phyloP scores from a whole-genome alignment of 1,140 invertebrate species.

The Phthorimaea operculella region DNA sequence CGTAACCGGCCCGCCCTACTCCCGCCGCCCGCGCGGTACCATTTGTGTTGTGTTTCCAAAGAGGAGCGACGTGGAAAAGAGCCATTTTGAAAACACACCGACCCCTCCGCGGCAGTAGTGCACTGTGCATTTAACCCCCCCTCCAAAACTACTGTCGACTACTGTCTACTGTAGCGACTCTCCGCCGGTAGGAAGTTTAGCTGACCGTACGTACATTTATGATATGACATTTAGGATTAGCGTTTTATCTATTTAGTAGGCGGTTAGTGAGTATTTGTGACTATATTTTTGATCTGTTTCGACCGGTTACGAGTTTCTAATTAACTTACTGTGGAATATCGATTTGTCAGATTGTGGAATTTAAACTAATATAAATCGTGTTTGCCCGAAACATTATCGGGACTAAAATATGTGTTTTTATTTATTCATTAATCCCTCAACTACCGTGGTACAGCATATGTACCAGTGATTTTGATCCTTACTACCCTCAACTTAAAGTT shows the following conservation, averaged over 20 bases:
- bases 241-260: constrained; percentile 40
- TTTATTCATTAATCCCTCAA: constrained; percentile 4
- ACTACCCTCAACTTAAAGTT: too few species aligned
- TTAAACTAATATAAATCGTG: constrained; percentile 58
- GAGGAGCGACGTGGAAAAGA: constrained; percentile 74
- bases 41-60: constrained; percentile 78
- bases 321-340: constrained; percentile 52
- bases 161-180: constrained; percentile 13
- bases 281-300: constrained; percentile 56
- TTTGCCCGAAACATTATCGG: constrained; percentile 37
- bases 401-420: constrained; percentile 37
- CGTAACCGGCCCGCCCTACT: too few species aligned
- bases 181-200: constrained; percentile 37
- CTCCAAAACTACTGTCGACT: too few species aligned
- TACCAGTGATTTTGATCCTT: too few species aligned
- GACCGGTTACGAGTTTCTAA: constrained; percentile 43
- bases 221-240: constrained; percentile 46
- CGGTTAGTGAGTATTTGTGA: constrained; percentile 48
- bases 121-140: constrained; percentile 54
- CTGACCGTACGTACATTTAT: constrained; percentile 43
- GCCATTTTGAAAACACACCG: constrained; percentile 78
- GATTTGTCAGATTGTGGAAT: constrained; percentile 61
- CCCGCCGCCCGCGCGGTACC: constrained; percentile 42
- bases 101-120: constrained; percentile 57
- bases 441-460: too few species aligned